A percentile compares a stretch with the other conserved stretches of the same genome.
Evolutionary conservation across 1,140 invertebrate species (phyloP).

Genomic region (Musca domestica): DNA sequence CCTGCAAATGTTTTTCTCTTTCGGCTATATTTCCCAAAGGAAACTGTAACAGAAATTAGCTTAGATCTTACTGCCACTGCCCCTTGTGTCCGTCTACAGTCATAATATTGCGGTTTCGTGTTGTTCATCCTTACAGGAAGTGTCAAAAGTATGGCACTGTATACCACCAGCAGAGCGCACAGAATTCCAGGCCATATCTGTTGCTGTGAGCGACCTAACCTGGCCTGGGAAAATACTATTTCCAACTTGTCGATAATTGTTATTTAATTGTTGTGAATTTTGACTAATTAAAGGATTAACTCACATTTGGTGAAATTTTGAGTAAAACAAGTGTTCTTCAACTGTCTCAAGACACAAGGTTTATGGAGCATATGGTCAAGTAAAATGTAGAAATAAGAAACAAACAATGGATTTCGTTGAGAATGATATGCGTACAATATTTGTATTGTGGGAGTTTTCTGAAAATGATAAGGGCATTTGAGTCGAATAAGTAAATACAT

Average conservation of each 20-base stretch:
- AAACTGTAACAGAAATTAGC: background rate
- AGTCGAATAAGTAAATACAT: too few relatives aligned
- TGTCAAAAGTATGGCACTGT: slow-evolving; percentile 10
- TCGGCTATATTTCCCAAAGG: background rate
- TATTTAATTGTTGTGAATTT: slow-evolving; percentile 6
- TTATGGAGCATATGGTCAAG: too few relatives aligned
- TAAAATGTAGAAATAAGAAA: too few relatives aligned
- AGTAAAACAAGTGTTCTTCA: background rate
- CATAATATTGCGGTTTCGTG: slow-evolving; percentile 13
- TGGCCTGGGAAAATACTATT: background rate
- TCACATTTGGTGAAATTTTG: too few relatives aligned
- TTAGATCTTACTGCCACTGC: background rate
- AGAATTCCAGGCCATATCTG: background rate
- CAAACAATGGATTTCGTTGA: too few relatives aligned
- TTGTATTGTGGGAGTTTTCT: too few relatives aligned
- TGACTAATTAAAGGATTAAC: slow-evolving; percentile 9
- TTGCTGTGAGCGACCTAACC: background rate
- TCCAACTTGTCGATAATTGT: background rate
- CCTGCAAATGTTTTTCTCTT: too few relatives aligned
- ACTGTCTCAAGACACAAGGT: too few relatives aligned
- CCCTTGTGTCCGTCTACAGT: background rate
- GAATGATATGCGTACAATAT: too few relatives aligned
- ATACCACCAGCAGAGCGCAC: background rate
- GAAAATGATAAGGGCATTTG: too few relatives aligned
- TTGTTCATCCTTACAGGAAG: slow-evolving; percentile 2